Percentiles rank a stretch among this genome's conserved stretches.
Evolutionary conservation across 2,797 vertebrate genomes (phyloP).

Genomic region (Acrossocheilus fasciatus): DNA sequence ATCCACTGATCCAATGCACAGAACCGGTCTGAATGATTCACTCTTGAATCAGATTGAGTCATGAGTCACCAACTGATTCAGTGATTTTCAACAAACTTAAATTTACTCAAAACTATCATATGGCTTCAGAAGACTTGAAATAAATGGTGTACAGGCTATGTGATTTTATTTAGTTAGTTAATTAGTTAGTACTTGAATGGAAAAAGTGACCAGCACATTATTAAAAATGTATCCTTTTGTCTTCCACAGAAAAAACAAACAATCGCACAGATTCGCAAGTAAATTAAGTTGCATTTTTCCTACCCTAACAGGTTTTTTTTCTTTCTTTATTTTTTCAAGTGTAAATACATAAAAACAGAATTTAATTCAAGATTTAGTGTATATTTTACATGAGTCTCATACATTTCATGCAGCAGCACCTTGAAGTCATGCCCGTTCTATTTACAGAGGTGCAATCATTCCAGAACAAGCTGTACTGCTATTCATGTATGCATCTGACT

Average conservation of each 20-base stretch:
- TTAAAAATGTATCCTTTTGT: no score
- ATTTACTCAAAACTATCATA: no score
- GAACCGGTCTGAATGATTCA: neutral
- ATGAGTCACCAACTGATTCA: no score
- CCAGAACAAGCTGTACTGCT: neutral
- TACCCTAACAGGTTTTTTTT: neutral
- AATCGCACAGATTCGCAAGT: no score
- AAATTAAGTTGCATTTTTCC: no score
- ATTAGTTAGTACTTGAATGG: neutral
- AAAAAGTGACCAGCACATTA: no score
- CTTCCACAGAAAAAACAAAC: no score
- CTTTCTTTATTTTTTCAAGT: neutral
- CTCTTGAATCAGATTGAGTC: no score
- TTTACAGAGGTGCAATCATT: slow-evolving; percentile 18
- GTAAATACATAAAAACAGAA: neutral
- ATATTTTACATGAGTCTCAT: neutral
- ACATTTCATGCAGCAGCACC: neutral
- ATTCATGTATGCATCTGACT: slow-evolving; percentile 22
- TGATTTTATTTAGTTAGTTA: no score
- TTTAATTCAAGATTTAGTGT: neutral
- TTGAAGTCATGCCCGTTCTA: slow-evolving; percentile 11
- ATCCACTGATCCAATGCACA: no score
- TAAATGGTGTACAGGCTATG: no score
- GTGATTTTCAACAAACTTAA: neutral
- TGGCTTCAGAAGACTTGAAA: no score